Evolutionary conservation across 1,140 invertebrate genomes (phyloP).

Genomic region (Episyrphus balteatus): DNA sequence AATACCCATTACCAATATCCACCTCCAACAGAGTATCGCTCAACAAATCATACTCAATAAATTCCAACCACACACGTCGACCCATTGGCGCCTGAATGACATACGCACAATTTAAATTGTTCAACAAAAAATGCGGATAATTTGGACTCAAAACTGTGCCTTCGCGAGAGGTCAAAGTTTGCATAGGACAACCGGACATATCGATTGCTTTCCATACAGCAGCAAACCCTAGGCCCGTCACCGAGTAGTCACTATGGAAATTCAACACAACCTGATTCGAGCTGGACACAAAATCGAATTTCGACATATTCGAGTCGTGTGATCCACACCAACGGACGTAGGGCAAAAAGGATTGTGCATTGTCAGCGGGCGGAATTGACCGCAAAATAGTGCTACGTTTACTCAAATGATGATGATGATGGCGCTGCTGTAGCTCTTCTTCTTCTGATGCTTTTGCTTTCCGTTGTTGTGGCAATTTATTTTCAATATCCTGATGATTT

Average conservation of each 20-base stretch:
- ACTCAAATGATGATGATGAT: constrained; percentile 7
- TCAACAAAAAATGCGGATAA: constrained; percentile 54
- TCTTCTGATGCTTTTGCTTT: not conserved
- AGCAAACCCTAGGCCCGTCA: constrained; percentile 51
- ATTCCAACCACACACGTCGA: constrained; percentile 52
- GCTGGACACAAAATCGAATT: constrained; percentile 49
- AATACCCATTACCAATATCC: constrained; percentile 40
- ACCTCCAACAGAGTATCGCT: constrained; percentile 44
- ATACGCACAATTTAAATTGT: constrained; percentile 53
- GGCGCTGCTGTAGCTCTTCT: not conserved
- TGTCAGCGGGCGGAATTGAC: constrained; percentile 2
- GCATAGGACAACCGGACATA: constrained; percentile 50
- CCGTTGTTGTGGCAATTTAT: not conserved
- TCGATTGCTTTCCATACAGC: constrained; percentile 56
- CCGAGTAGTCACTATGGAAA: constrained; percentile 62
- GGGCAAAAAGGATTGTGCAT: constrained; percentile 14
- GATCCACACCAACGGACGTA: constrained; percentile 44
- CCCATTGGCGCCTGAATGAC: constrained; percentile 50
- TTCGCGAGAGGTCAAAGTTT: constrained; percentile 50
- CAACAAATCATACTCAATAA: constrained; percentile 46
- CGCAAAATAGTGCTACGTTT: not conserved
- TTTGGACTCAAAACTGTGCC: constrained; percentile 50
- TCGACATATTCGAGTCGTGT: constrained; percentile 42
- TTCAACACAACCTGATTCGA: constrained; percentile 46
- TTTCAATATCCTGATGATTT: constrained; percentile 1